Evolutionary conservation across 2,888 invertebrate genomes (phyloP).

Genomic region (Caenorhabditis panamensis): DNA sequence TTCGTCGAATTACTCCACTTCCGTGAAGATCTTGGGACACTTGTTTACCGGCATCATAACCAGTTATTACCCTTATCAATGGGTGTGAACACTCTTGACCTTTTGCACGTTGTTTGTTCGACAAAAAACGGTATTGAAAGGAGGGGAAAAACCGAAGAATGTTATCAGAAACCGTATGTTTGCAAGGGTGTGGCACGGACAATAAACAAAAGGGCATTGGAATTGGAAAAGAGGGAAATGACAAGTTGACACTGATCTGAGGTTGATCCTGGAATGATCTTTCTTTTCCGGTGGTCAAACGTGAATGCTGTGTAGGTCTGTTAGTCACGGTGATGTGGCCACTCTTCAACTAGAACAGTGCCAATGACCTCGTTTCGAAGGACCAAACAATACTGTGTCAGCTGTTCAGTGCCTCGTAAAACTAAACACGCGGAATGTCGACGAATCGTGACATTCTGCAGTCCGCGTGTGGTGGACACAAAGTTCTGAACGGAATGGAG

Average conservation of each 20-base stretch:
- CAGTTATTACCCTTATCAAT: conserved; percentile 15
- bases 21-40: neutral
- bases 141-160: too few species aligned
- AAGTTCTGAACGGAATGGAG: too few species aligned
- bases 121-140: conserved; percentile 25
- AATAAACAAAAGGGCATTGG: too few species aligned
- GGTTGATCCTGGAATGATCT: conserved; percentile 24
- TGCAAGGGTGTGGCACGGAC: conserved; percentile 23
- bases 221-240: neutral
- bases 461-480: conserved; percentile 23
- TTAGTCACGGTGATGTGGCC: too few species aligned
- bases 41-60: conserved; percentile 26
- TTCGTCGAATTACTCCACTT: conserved; percentile 7
- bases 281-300: neutral
- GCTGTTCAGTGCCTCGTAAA: conserved; percentile 30
- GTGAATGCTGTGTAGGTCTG: neutral
- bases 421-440: conserved; percentile 31
- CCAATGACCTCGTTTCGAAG: too few species aligned
- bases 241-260: conserved; percentile 10
- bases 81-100: conserved; percentile 19
- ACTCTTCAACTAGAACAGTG: neutral
- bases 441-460: conserved; percentile 50
- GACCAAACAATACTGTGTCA: conserved; percentile 15
- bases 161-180: neutral
- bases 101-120: conserved; percentile 26